These are phyloP conservation scores for Xestia c-nigrum DNA, from an alignment of 2,888 invertebrate genomes.

Conservation along the genomic window DNA sequence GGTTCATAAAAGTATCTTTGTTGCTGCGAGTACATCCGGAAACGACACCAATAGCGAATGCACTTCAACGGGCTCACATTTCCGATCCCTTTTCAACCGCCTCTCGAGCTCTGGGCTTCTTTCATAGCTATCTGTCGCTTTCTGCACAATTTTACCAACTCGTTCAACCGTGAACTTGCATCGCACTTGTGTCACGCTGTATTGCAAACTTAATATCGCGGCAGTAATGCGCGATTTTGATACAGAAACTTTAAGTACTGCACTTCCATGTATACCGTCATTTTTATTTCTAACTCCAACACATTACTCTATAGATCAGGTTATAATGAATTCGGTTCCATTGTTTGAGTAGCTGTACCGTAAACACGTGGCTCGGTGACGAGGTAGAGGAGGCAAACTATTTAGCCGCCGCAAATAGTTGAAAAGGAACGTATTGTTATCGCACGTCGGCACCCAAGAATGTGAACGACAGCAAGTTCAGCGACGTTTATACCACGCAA, in stretches of 20 bases:
- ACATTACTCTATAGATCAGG: not conserved
- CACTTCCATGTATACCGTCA: not conserved
- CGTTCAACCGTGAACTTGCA: conserved; percentile 78
- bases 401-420: conserved; percentile 82
- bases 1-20: conserved; percentile 68
- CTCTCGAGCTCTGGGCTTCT: conserved; percentile 74
- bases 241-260: conserved; percentile 23
- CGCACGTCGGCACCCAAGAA: conserved; percentile 83
- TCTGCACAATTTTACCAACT: conserved; percentile 79
- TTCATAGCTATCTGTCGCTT: conserved; percentile 77
- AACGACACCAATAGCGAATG: conserved; percentile 81
- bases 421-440: conserved; percentile 85
- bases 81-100: conserved; percentile 79
- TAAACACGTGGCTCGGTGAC: conserved; percentile 51
- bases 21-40: conserved; percentile 72
- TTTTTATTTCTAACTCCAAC: not conserved
- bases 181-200: conserved; percentile 52
- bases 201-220: conserved; percentile 56
- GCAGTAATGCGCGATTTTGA: conserved; percentile 41
- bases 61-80: conserved; percentile 78
- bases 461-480: conserved; percentile 84
- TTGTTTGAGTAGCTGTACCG: conserved; percentile 25
- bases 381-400: conserved; percentile 70
- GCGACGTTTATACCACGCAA: conserved; percentile 82
- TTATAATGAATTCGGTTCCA: conserved; percentile 27